Evolutionary conservation across 2,888 invertebrate species (phyloP), one percentile per base, ranked within the genome.

Genomic region (Scaptodrosophila latifasciaeformis): DNA sequence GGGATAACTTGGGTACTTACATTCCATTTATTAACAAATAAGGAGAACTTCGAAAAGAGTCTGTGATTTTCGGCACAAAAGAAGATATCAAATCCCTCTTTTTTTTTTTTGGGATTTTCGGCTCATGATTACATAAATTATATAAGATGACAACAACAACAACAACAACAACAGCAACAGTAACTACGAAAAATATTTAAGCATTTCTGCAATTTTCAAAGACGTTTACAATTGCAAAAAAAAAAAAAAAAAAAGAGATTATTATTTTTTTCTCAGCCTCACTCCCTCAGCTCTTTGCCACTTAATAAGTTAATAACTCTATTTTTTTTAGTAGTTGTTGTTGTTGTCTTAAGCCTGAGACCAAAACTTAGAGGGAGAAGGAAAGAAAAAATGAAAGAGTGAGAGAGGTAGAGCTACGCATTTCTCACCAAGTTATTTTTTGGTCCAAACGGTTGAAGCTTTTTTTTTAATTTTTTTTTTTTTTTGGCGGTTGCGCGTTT

Each of bases 41-140:
- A n/a, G n/a, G n/a, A n/a, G n/a, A n/a, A n/a, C n/a, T n/a, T n/a
- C n/a, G n/a, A n/a, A n/a, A n/a, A n/a, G n/a, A n/a, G n/a, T n/a
- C n/a, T n/a, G n/a, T n/a, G n/a, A n/a, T n/a, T n/a, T n/a, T n/a
- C n/a, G n/a, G n/a, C n/a, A n/a, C n/a, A n/a, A n/a, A n/a, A n/a
- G n/a, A n/a, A n/a, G n/a, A n/a, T n/a, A n/a, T n/a, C n/a, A n/a
- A n/a, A n/a, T n/a, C n/a, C n/a, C n/a, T n/a, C n/a, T n/a, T n/a
- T n/a, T n/a, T 44, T 47, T 17, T 67, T 53, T 57, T 55, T 45
- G 54, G 58, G 47, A 17, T 45, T 57, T 52, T 58, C 52, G 39
- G 61, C 56, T 49, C 60, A 48, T 58, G 54, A 67, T 78, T 77
- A 77, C 56, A 78, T 78, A 75, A 78, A 71, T 67, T 61, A 70